Percentiles rank a stretch among this genome's conserved stretches.
These are phyloP conservation scores for Palaemon carinicauda DNA, from an alignment of 1,140 invertebrate genomes.

Conservation along the genomic window DNA sequence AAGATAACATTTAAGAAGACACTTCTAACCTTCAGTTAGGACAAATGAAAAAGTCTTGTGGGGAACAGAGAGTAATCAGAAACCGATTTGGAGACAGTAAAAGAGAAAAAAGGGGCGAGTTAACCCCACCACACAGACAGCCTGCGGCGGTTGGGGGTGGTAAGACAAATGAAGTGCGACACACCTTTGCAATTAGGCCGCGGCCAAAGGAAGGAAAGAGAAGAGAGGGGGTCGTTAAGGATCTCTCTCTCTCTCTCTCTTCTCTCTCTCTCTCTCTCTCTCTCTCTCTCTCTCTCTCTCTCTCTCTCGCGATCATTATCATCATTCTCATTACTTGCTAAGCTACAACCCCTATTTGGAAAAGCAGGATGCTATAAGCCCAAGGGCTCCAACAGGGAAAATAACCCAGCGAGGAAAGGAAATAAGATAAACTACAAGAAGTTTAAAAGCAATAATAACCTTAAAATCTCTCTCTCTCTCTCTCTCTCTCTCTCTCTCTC, in stretches of 20 bases:
- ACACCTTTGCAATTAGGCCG: no score
- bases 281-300: not conserved
- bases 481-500: not conserved
- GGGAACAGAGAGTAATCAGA: not conserved
- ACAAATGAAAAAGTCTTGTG: not conserved
- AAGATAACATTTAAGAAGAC: no score
- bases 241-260: not conserved
- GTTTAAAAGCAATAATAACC: no score
- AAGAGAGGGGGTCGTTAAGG: not conserved
- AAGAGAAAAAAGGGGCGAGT: not conserved
- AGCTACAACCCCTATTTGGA: no score
- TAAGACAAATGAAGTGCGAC: not conserved
- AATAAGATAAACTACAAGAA: no score
- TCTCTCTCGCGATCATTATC: no score
- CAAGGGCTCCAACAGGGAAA: no score
- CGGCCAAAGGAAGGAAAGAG: not conserved
- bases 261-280: conserved; percentile 1
- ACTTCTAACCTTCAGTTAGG: no score
- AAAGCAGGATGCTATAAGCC: no score
- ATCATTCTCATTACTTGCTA: no score
- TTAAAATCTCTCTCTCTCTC: not conserved
- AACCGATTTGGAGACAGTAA: not conserved
- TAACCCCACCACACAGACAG: not conserved
- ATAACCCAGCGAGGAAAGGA: no score
- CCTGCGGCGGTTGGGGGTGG: not conserved